Percentiles rank a stretch among this genome's conserved stretches.
These are phyloP conservation scores for Hirtodrosophila trivittata DNA, from an alignment of 2,888 invertebrate species.

Conservation along the genomic window DNA sequence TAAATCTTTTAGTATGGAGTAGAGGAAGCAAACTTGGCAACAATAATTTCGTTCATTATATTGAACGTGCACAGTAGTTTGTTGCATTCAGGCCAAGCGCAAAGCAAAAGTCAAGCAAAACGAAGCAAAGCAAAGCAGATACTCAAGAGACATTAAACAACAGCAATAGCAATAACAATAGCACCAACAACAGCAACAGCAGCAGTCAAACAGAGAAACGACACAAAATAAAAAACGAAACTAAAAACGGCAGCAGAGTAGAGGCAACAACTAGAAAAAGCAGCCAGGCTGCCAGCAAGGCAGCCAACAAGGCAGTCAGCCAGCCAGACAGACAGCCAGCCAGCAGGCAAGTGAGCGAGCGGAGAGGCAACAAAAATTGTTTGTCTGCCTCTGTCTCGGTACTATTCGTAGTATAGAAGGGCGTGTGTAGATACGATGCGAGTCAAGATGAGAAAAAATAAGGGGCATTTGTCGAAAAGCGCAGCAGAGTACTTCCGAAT, in stretches of 20 bases:
- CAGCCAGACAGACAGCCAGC: neutral
- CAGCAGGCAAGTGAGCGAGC: neutral
- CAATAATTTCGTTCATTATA: slow-evolving; percentile 47
- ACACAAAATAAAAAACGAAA: slow-evolving; percentile 51
- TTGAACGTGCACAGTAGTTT: slow-evolving; percentile 30
- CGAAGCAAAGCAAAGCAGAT: slow-evolving; percentile 53
- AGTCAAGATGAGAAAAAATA: slow-evolving; percentile 28
- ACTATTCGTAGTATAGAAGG: slow-evolving; percentile 53
- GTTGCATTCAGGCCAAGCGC: slow-evolving; percentile 81
- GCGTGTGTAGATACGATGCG: slow-evolving; percentile 20
- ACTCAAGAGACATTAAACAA: slow-evolving; percentile 51
- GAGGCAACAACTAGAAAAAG: slow-evolving; percentile 20
- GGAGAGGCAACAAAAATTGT: slow-evolving; percentile 42
- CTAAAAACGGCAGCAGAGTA: slow-evolving; percentile 34
- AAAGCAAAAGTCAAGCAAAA: slow-evolving; percentile 49
- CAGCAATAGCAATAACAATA: slow-evolving; percentile 22
- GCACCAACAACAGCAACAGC: slow-evolving; percentile 26
- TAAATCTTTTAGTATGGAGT: too few species aligned
- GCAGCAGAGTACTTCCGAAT: neutral
- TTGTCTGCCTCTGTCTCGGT: too few species aligned
- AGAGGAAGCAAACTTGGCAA: slow-evolving; percentile 10
- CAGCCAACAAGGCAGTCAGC: neutral
- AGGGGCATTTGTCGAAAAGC: slow-evolving; percentile 25
- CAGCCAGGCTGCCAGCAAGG: slow-evolving; percentile 15
- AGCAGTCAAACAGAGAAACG: slow-evolving; percentile 41